Conservation (phyloP, 2,888 invertebrate genomes). For the Drosophila meridionalis region DNA sequence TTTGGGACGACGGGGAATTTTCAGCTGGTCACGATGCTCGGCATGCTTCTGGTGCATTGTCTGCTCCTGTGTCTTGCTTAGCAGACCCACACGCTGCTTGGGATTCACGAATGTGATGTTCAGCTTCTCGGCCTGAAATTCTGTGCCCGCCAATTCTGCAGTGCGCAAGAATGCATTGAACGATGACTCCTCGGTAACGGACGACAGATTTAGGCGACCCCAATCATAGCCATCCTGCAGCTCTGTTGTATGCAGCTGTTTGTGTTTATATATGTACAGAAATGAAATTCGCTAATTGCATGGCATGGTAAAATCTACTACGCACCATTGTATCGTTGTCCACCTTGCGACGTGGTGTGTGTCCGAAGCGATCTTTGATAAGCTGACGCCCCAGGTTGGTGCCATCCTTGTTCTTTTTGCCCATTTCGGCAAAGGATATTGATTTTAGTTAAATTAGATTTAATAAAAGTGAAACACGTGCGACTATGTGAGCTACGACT, state of each 20-base stretch:
- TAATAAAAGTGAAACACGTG: constrained; percentile 47
- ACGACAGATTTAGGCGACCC: constrained; percentile 95
- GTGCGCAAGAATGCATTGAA: constrained; percentile 98
- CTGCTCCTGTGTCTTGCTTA: constrained; percentile 87
- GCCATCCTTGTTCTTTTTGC: constrained; percentile 89
- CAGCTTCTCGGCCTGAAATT: constrained; percentile 96
- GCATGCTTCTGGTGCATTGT: constrained; percentile 86
- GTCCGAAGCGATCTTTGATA: constrained; percentile 91
- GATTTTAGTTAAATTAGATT: background rate
- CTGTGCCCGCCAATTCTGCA: constrained; percentile 96
- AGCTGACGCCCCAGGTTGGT: constrained; percentile 88
- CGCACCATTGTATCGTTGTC: constrained; percentile 90
- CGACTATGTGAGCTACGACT: constrained; percentile 5
- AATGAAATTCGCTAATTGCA: background rate
- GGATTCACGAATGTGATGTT: constrained; percentile 92
- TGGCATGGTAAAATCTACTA: constrained; percentile 61
- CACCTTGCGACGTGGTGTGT: constrained; percentile 88
- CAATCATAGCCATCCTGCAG: constrained; percentile 96
- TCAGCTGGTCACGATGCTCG: constrained; percentile 88
- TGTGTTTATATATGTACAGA: background rate
- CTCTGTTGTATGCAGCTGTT: constrained; percentile 92
- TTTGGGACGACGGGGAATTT: constrained; percentile 94
- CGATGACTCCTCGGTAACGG: constrained; percentile 97
- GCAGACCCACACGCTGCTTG: constrained; percentile 87
- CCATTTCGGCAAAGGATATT: constrained; percentile 86